Percentiles rank a stretch among this genome's conserved stretches.
These are phyloP conservation scores for Aptenodytes patagonicus DNA, from an alignment of 2,113 vertebrate genomes.

Conservation along the genomic window DNA sequence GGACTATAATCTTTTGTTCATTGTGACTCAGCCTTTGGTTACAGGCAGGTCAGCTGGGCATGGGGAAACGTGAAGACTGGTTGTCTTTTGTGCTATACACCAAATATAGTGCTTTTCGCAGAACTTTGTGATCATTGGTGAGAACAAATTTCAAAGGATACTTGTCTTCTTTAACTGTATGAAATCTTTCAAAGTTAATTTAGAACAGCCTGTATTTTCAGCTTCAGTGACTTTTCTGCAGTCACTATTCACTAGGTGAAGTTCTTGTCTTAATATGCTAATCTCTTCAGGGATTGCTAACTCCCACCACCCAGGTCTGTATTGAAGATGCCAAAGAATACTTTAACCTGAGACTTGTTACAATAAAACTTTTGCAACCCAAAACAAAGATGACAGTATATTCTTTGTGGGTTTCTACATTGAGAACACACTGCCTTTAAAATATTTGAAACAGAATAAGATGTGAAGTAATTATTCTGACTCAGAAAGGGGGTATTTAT, in stretches of 20 bases:
- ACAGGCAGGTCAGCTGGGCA: not conserved
- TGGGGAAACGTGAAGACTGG: not conserved
- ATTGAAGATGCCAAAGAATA: not conserved
- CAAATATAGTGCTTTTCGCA: not conserved
- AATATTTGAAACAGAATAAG: not conserved
- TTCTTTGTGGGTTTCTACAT: not conserved
- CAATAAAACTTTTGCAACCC: not conserved
- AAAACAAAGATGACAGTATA: not conserved
- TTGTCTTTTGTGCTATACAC: not conserved
- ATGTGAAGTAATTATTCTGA: not conserved
- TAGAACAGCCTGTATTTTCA: not conserved
- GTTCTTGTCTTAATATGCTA: not conserved
- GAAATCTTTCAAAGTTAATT: not conserved
- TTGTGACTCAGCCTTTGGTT: not conserved
- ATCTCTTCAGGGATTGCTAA: not conserved
- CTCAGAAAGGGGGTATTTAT: not conserved
- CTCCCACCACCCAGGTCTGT: not conserved
- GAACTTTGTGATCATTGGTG: not conserved
- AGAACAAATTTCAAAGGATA: not conserved
- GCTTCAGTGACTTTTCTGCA: not conserved
- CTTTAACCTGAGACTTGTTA: not conserved
- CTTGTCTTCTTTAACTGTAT: not conserved
- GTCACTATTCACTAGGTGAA: not conserved
- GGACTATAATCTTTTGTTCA: not conserved
- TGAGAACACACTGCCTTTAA: not conserved